Base-by-base conservation (phyloP, 2,113 vertebrate genomes). In the Pongo pygmaeus region DNA sequence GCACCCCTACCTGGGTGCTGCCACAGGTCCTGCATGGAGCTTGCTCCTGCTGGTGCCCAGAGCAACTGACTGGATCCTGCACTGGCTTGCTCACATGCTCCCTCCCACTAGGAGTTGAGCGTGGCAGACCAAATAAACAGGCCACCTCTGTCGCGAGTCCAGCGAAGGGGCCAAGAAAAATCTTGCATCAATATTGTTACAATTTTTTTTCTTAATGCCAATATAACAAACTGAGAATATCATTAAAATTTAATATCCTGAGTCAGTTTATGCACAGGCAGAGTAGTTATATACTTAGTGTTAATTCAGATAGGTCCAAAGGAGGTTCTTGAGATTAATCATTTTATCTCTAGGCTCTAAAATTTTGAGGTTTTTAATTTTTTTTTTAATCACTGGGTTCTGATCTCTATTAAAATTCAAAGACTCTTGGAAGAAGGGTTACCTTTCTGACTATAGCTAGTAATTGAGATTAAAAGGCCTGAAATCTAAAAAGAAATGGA, bases 381-480 rank as follows among this genome's bases (percentile, higher is more conserved):
- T 30, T 80, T 80, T 94, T 97, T 96, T 93, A 84, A 93, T 78
- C 38, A 59, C 17, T 78, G 72, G 61, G 8, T 38, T 93, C 64
- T 96, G 93, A 80, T 78, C 4, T 25, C 14, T 90, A 67, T 94
- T 96, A 92, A 70, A 89, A 88, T 43, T 87, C 75, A 78, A 97
- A 84, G 43, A 70, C 22, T n/a, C 35, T 48, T 89, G 25, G 59
- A 12, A 84, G 35, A 85, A 74, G 18, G 7, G 75, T 69, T 2
- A 81, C 17, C 86, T 95, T 94, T 83, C 93, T 8, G 40, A 61
- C 32, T 25, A 6, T 8, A 88, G 3, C 50, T 67, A 96, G 64
- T 74, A 85, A 89, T 3, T 55, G 2, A 72, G 16, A 89, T 70
- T 61, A 55, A 92, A 92, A 77, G 0, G 2, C 32, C 27, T 75